Evolutionary conservation across 2,113 vertebrate genomes (phyloP).

Genomic region (Gasterosteus aculeatus): DNA sequence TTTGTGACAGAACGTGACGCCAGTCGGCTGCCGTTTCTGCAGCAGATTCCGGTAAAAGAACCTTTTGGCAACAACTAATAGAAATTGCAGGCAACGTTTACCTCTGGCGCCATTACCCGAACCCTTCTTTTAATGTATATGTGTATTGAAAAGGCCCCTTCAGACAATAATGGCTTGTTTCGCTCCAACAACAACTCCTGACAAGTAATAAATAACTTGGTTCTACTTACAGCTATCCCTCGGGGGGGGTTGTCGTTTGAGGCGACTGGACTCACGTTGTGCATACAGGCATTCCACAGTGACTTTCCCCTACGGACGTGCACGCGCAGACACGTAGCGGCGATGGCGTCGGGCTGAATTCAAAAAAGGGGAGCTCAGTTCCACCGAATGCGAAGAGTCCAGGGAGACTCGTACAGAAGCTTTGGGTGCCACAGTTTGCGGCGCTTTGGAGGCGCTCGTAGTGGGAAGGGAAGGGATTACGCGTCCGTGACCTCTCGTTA

Average conservation of each 20-base stretch:
- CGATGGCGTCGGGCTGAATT: too few species aligned
- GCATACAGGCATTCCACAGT: constrained; percentile 29
- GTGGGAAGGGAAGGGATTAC: neutral
- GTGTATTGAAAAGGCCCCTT: neutral
- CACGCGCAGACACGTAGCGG: too few species aligned
- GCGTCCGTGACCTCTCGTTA: neutral
- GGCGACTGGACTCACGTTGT: constrained; percentile 32
- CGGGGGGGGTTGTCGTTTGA: neutral
- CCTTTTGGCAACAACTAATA: neutral
- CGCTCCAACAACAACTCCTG: neutral
- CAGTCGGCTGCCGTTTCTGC: neutral
- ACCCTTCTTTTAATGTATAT: neutral
- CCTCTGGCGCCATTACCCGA: neutral
- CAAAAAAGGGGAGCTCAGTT: too few species aligned
- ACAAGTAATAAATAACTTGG: neutral
- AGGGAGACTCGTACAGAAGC: too few species aligned
- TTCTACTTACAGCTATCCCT: constrained; percentile 21
- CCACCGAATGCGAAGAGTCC: too few species aligned
- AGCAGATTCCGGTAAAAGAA: neutral
- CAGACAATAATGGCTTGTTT: neutral
- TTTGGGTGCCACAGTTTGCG: too few species aligned
- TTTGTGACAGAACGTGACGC: too few species aligned
- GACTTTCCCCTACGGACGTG: constrained; percentile 18
- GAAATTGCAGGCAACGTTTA: neutral
- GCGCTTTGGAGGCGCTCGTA: neutral